These are phyloP conservation scores for Chloropsis hardwickii DNA, from an alignment of 2,113 vertebrate species.

Conservation along the genomic window DNA sequence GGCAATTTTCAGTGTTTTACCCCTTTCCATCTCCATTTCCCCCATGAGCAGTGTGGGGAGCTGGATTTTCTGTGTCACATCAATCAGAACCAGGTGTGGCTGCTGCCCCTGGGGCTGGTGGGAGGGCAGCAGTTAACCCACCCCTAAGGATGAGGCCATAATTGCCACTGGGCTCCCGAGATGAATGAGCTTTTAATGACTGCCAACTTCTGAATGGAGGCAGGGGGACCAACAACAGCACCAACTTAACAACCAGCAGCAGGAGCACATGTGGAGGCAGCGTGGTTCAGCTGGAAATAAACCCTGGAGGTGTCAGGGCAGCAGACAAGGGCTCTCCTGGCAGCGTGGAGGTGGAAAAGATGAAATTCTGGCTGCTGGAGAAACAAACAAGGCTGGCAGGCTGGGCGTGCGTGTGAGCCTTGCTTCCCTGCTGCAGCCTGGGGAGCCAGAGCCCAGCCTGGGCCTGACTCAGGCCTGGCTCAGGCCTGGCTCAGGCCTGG, in stretches of 20 bases:
- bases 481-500: neutral
- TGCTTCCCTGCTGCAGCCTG: neutral
- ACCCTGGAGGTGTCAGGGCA: slow-evolving; percentile 30
- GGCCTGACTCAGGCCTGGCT: neutral
- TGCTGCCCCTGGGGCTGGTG: neutral
- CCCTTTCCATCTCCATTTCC: neutral
- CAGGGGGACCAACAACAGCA: neutral
- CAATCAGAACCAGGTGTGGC: accelerated
- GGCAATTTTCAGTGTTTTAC: accelerated
- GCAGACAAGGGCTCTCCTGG: neutral
- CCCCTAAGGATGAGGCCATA: neutral
- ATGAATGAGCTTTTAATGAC: neutral
- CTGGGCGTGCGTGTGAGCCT: slow-evolving; percentile 29
- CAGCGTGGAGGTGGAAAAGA: slow-evolving; percentile 31
- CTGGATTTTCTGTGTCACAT: neutral
- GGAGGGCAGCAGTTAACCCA: neutral
- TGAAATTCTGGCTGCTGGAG: slow-evolving; percentile 4
- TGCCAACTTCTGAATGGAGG: neutral
- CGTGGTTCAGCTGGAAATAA: slow-evolving; percentile 5
- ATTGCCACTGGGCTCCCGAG: neutral
- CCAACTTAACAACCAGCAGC: neutral
- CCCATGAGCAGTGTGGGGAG: neutral
- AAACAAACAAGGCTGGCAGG: neutral
- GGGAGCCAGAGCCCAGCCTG: neutral
- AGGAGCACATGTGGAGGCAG: neutral